A percentile compares a stretch with the other conserved stretches of the same genome.
Evolutionary conservation across 1,140 invertebrate species (phyloP).

Genomic region (Sinonovacula constricta): DNA sequence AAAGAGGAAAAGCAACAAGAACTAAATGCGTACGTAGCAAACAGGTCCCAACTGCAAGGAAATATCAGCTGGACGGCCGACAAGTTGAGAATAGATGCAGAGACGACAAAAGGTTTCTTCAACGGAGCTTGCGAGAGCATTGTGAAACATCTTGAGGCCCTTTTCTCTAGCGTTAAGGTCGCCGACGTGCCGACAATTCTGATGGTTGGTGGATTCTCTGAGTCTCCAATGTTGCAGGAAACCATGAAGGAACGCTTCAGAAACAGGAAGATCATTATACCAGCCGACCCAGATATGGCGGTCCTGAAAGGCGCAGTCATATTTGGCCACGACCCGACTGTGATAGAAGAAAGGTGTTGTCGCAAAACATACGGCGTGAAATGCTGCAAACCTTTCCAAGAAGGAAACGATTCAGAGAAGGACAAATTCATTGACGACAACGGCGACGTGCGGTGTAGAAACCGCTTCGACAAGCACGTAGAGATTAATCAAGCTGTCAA

Average conservation of each 20-base stretch:
- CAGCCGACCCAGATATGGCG: conserved; percentile 41
- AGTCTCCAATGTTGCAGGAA: conserved; percentile 41
- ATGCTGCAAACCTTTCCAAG: conserved; percentile 6
- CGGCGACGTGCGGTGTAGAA: conserved; percentile 23
- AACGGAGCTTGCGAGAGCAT: neutral
- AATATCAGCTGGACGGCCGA: conserved; percentile 7
- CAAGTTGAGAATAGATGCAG: conserved; percentile 22
- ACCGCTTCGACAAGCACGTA: conserved; percentile 40
- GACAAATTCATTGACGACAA: conserved; percentile 4
- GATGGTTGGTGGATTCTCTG: conserved; percentile 56
- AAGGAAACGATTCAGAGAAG: conserved; percentile 15
- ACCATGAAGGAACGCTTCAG: conserved; percentile 10
- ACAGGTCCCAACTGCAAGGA: neutral
- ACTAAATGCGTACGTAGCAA: neutral
- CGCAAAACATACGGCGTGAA: conserved; percentile 46
- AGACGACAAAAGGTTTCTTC: conserved; percentile 16
- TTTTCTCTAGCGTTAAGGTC: conserved; percentile 1
- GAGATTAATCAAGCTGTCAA: conserved; percentile 25
- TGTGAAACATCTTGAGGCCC: neutral
- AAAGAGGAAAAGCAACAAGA: neutral
- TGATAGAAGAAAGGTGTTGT: conserved; percentile 19
- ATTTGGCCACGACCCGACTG: conserved; percentile 46
- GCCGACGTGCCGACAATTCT: conserved; percentile 25
- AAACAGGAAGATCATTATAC: conserved; percentile 43
- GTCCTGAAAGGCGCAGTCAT: conserved; percentile 56